Evolutionary conservation across 2,888 invertebrate species (phyloP), one percentile per base, ranked within the genome.

Genomic region (Amphipoea lucens): DNA sequence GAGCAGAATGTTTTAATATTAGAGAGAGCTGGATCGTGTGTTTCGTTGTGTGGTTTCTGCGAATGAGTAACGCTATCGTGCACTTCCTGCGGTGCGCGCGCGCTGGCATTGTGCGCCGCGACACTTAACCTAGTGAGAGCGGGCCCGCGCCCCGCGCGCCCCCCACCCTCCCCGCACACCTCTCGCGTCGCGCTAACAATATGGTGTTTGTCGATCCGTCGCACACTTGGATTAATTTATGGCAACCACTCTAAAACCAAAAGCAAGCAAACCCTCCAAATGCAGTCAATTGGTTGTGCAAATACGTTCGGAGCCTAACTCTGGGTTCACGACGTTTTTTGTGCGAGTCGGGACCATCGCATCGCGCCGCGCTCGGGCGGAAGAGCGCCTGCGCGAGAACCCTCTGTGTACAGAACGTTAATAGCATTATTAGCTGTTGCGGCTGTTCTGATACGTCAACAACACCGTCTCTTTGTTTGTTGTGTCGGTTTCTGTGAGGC

Each of bases 141-240:
- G 42, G 67, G 48, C 36, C 73, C 65, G 40, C 76, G 57, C 84
- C n/a, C 75, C 80, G 40, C 74, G 42, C 77, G 12, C 63, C 45
- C 71, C 51, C 66, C 48, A 6, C 75, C 5, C 51, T 17, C 74
- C 74, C 36, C 67, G 62, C 67, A 14, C 66, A 5, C 66, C 71
- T 68, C 76, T n/a, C 74, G 62, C 70, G 45, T 14, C 51, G 45
- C 71, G 77, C 74, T 83, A 84, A 86, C 89, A 82, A 86, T 75
- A 75, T 85, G 85, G 78, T 88, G 85, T 92, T 92, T 92, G 91
- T 89, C 88, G 89, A 91, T 92, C 88, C 86, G 85, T 87, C 87
- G 85, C 87, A 86, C 86, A 76, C 82, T 90, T 81, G 88, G 89
- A 90, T 92, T 93, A 93, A 94, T 94, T 94, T 94, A 93, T 92